phyloP scores from a whole-genome alignment of 1,140 invertebrate genomes.

The roundworm (Caenorhabditis elegans) region DNA sequence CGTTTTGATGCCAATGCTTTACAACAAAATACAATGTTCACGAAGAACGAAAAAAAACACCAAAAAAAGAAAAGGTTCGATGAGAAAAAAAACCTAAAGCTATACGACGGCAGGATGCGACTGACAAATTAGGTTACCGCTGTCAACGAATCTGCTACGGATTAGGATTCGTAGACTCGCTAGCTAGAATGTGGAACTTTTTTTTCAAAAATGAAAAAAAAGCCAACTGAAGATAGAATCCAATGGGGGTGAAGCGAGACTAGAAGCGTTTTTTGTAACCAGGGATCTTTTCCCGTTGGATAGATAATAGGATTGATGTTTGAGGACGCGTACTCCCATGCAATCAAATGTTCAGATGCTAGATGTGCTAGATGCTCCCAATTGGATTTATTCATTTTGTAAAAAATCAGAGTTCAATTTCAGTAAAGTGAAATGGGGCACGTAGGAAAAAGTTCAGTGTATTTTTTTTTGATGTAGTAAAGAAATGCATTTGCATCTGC shows the following conservation, averaged over 20 bases:
- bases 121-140: constrained; percentile 25
- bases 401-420: constrained; percentile 11
- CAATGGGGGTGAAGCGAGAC: background rate
- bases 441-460: too few relatives aligned
- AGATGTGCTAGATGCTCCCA: too few relatives aligned
- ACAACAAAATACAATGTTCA: too few relatives aligned
- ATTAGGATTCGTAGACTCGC: too few relatives aligned
- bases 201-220: background rate
- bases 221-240: background rate
- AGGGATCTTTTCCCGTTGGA: background rate
- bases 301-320: constrained; percentile 18
- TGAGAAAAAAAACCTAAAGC: background rate
- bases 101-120: background rate
- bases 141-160: background rate
- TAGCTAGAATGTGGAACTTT: constrained; percentile 6
- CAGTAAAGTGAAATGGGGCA: too few relatives aligned
- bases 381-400: background rate
- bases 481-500: too few relatives aligned
- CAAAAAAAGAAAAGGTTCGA: background rate
- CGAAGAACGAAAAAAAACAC: background rate
- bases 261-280: background rate
- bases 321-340: background rate
- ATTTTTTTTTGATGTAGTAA: too few relatives aligned
- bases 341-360: background rate
- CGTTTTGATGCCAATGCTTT: too few relatives aligned